phyloP scores from a whole-genome alignment of 2,888 invertebrate genomes.

The Phortica magna region DNA sequence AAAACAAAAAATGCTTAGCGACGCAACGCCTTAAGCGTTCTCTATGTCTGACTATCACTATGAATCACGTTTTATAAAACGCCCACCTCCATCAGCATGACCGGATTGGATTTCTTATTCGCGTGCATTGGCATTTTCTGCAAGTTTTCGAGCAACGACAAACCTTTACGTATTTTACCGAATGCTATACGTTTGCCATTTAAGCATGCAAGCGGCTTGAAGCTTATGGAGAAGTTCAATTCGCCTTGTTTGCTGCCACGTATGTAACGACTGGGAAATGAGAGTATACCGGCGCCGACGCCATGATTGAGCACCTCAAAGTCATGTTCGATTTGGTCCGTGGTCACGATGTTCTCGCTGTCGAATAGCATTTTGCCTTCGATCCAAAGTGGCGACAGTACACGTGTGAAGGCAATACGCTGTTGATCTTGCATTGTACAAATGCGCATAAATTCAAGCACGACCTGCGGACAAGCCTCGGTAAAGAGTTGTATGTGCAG shows the following conservation, averaged over 20 bases:
- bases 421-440: conserved; percentile 53
- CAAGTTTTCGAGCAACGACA: conserved; percentile 64
- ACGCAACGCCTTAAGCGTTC: too few relatives aligned
- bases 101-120: conserved; percentile 51
- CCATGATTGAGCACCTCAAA: conserved; percentile 72
- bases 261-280: conserved; percentile 73
- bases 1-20: too few relatives aligned
- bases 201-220: conserved; percentile 70
- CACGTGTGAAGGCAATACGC: conserved; percentile 62
- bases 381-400: conserved; percentile 70
- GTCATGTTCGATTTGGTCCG: conserved; percentile 66
- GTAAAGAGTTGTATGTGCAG: conserved; percentile 70
- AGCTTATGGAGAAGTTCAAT: conserved; percentile 73
- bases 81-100: conserved; percentile 68
- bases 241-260: conserved; percentile 60
- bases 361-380: conserved; percentile 64
- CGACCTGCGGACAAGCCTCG: conserved; percentile 74
- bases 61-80: conserved; percentile 46
- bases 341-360: conserved; percentile 49
- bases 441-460: conserved; percentile 68
- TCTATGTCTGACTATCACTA: neutral
- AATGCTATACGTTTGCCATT: conserved; percentile 75
- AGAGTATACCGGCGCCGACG: conserved; percentile 65
- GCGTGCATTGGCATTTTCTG: conserved; percentile 59
- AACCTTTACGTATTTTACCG: conserved; percentile 70